A percentile compares a stretch with the other conserved stretches of the same genome.
Conservation (phyloP, 1,140 invertebrate genomes). For the Venturia canescens region DNA sequence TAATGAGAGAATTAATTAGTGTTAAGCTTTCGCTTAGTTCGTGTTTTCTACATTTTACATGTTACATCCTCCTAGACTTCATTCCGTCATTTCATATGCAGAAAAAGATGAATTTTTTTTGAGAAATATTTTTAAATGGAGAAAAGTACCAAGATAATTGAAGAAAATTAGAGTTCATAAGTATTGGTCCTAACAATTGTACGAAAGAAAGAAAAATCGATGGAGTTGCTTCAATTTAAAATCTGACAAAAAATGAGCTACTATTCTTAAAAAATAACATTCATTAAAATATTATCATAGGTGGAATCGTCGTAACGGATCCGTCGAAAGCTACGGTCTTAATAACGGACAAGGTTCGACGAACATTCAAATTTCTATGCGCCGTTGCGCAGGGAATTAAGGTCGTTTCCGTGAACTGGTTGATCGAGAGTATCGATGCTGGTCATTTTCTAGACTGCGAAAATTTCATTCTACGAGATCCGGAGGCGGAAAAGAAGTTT, state of each 20-base stretch:
- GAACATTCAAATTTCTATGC: constrained; percentile 77
- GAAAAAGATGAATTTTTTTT: not conserved
- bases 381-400: constrained; percentile 71
- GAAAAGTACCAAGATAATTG: no score
- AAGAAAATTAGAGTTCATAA: no score
- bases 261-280: not conserved
- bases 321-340: constrained; percentile 70
- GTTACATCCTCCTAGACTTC: no score
- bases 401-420: constrained; percentile 75
- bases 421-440: constrained; percentile 65
- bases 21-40: no score
- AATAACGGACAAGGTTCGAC: constrained; percentile 76
- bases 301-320: constrained; percentile 68
- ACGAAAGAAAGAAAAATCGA: no score
- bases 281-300: constrained; percentile 53
- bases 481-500: constrained; percentile 70
- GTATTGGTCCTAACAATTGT: no score
- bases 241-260: no score
- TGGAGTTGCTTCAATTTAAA: no score
- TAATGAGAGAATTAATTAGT: no score
- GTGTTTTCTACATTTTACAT: no score
- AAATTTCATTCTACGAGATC: constrained; percentile 73
- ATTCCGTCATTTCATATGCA: no score
- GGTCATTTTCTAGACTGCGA: constrained; percentile 66
- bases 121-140: no score